Base-by-base conservation (phyloP, 2,888 invertebrate genomes). In the Euphydryas editha region DNA sequence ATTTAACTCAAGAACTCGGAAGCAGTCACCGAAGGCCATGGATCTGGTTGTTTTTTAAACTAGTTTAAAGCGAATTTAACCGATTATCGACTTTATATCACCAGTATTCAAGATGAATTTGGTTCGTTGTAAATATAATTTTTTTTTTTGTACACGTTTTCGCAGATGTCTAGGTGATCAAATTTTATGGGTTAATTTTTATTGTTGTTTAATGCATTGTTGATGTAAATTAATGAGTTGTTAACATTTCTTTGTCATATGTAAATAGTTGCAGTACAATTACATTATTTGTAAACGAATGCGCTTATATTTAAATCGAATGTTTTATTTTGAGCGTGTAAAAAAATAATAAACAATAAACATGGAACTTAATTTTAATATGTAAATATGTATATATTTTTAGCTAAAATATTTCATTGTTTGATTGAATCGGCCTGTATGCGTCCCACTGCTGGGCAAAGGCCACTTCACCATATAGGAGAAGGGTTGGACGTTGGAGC, bases 1-100 rank as follows among this genome's bases (percentile, higher is more conserved):
- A 58, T 73, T 68, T 74, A 68, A 55, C 67, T 62, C 66, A 55
- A 62, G 61, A 68, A 68, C 66, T 70, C 64, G 69, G 69, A 72
- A 72, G 67, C 57, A 47, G 54, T 44, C 21, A 24, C 65, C 49
- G 70, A 73, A 72, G 73, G 72, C 39, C 65, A 59, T 51, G 44
- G 17, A 37, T 54, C 17, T 58, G 30, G 24, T 30, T 49, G 63
- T 57, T 63, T 49, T 30, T 15, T 24, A 56, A 54, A 62, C 61
- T 37, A 66, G 66, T 54, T 58, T 42, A 10, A 30, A 37, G 42
- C 21, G 21, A 56, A 30, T 15, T n/a, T 54, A 62, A 62, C 15
- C 59, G 47, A 67, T 62, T 59, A 11, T 47, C 62, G 62, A 60
- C 59, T 36, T 17, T 65, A 65, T 36, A 0, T 0, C 0, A 0